Percentiles rank a stretch among this genome's conserved stretches.
These are phyloP conservation scores for Siniperca undulata DNA, from an alignment of 2,797 vertebrate species.

Conservation along the genomic window DNA sequence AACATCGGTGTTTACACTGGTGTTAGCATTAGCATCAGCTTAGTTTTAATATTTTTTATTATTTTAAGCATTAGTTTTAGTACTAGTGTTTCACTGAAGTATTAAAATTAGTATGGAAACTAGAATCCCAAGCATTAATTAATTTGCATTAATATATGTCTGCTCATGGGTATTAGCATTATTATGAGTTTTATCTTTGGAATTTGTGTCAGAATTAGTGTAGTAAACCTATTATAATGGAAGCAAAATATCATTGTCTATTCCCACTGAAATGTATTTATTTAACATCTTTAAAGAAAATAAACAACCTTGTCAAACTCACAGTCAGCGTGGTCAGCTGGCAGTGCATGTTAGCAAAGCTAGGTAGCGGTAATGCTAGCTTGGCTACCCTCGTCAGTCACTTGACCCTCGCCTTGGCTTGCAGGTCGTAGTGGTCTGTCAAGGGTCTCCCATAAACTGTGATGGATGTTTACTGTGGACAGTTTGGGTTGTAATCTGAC, in stretches of 20 bases:
- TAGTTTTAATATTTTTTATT: background rate
- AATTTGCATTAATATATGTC: background rate
- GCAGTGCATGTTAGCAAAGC: background rate
- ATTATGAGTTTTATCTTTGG: background rate
- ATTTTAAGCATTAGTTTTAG: background rate
- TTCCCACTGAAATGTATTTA: background rate
- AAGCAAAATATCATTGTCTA: background rate
- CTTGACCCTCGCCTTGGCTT: background rate
- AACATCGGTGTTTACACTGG: background rate
- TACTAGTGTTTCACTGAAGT: background rate
- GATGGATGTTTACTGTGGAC: conserved; percentile 8
- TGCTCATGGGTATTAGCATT: background rate
- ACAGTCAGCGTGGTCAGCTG: background rate
- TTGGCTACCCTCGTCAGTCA: background rate
- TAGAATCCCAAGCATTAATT: background rate
- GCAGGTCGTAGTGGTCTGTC: background rate
- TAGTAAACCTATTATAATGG: background rate
- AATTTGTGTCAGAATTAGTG: background rate
- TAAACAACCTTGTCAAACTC: background rate
- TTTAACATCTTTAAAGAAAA: background rate
- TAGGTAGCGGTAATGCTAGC: too few species aligned
- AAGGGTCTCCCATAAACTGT: background rate
- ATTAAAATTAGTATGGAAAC: background rate
- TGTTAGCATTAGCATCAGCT: background rate
- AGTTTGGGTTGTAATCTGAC: conserved; percentile 6